These are phyloP conservation scores for Clavelina lepadiformis DNA, from an alignment of 23 tunicate species.

Conservation along the genomic window DNA sequence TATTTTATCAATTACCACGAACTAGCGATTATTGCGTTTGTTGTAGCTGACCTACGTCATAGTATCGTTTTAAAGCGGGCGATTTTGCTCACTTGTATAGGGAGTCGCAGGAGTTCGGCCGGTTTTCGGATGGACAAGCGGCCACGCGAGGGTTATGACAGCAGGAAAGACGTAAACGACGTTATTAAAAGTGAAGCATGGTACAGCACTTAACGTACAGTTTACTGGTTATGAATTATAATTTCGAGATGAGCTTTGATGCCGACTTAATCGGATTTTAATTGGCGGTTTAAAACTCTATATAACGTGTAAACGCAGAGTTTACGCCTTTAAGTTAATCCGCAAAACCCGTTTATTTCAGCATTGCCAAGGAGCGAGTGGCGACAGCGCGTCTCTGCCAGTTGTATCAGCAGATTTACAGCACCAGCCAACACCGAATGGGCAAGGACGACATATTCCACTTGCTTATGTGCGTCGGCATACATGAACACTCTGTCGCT, in stretches of 20 bases:
- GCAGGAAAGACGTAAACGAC: conserved; percentile 11
- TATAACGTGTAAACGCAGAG: no score
- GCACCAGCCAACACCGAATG: conserved; percentile 13
- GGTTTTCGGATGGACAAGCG: not conserved
- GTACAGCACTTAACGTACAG: not conserved
- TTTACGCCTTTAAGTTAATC: no score
- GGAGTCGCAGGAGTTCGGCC: not conserved
- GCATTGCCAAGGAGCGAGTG: conserved; percentile 16
- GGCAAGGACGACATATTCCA: conserved; percentile 90
- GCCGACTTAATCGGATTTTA: no score
- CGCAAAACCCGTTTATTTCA: no score
- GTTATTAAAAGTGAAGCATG: not conserved
- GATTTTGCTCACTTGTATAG: no score
- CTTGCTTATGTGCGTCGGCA: conserved; percentile 48
- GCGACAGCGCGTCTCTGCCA: conserved; percentile 36
- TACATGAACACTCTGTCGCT: conserved; percentile 39
- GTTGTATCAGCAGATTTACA: conserved; percentile 20
- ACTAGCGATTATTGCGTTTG: no score
- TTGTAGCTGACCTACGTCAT: no score
- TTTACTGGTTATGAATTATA: no score
- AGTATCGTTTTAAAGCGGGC: no score
- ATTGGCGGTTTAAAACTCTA: no score
- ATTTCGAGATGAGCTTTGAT: no score
- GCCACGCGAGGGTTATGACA: not conserved
- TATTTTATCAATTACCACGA: no score